These are phyloP conservation scores for Notoglanidium macrostoma DNA, from an alignment of 2,797 vertebrate species.

Conservation along the genomic window DNA sequence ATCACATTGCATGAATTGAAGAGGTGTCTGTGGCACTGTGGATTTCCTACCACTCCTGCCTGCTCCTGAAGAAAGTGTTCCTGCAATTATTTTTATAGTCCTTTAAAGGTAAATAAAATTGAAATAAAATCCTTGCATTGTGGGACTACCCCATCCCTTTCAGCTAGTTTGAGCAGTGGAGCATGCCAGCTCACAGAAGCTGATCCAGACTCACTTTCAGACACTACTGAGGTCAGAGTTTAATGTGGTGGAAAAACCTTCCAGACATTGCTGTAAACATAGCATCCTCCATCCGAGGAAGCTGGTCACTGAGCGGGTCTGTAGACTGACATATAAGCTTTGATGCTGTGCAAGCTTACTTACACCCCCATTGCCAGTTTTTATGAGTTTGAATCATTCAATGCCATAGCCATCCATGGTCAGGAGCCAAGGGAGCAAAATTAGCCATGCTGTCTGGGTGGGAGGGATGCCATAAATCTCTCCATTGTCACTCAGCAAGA, in stretches of 20 bases:
- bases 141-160: neutral
- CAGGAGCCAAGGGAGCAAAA: neutral
- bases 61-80: neutral
- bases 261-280: neutral
- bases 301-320: neutral
- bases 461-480: neutral
- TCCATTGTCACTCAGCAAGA: neutral
- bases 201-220: neutral
- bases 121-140: neutral
- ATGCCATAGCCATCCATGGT: neutral
- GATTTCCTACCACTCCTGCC: neutral
- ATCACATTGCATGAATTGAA: neutral
- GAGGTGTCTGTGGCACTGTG: neutral
- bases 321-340: neutral
- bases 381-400: neutral
- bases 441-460: neutral
- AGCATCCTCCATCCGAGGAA: neutral
- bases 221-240: slow-evolving; percentile 8
- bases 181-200: neutral
- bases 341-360: neutral
- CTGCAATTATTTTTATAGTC: neutral
- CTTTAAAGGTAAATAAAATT: neutral
- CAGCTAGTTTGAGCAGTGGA: neutral
- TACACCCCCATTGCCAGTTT: neutral
- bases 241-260: slow-evolving; percentile 6